These are phyloP conservation scores for Phyto melanocephala DNA, from an alignment of 2,888 invertebrate species.

Conservation along the genomic window DNA sequence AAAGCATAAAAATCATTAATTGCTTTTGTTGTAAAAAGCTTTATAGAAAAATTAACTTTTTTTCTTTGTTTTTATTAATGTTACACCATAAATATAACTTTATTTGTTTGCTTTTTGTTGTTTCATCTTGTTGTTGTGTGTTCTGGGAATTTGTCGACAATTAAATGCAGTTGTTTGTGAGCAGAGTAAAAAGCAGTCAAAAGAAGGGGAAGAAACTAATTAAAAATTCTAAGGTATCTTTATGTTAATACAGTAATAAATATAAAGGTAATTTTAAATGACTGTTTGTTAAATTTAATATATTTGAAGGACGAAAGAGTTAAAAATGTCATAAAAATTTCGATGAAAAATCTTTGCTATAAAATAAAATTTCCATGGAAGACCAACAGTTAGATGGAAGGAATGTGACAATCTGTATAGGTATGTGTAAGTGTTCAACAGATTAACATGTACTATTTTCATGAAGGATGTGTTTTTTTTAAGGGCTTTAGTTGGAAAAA, in stretches of 20 bases:
- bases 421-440: no score
- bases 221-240: background rate
- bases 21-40: slow-evolving; percentile 12
- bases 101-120: background rate
- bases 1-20: slow-evolving; percentile 7
- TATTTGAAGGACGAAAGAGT: no score
- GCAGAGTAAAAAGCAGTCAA: background rate
- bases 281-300: no score
- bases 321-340: no score
- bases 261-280: background rate
- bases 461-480: no score
- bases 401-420: no score
- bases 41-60: slow-evolving; percentile 24
- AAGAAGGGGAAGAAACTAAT: background rate
- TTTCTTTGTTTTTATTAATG: no score
- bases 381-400: no score
- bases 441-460: no score
- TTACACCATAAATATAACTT: slow-evolving; percentile 6
- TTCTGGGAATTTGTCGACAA: background rate
- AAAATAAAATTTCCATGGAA: no score
- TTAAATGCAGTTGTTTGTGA: slow-evolving; percentile 16
- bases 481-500: no score
- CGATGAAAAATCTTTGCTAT: no score
- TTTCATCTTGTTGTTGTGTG: background rate
- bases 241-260: background rate